Evolutionary conservation across 2,888 invertebrate genomes (phyloP), one percentile per base, ranked within the genome.

Genomic region (Campoplex capitator): DNA sequence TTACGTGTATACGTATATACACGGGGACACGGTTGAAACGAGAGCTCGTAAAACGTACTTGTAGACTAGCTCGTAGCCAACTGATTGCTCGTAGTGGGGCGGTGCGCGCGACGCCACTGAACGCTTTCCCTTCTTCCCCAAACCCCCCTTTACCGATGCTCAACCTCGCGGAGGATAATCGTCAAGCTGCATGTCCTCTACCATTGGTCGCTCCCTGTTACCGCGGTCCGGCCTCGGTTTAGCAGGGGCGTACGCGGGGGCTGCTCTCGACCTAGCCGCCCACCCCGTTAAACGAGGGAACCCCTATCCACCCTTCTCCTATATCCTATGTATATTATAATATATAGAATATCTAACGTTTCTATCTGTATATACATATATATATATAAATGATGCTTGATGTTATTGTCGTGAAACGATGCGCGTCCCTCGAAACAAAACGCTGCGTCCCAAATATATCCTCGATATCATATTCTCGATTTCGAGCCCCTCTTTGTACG

Each of bases 211-310:
- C 67, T 38, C 67, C 28, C 48, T 65, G 74, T 70, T 68, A 62
- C 70, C 75, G 74, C 84, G 88, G 88, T 73, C 88, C 90, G 90
- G 89, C 89, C 89, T 89, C 88, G 88, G 85, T 86, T 89, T 89
- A 85, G 88, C 92, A 92, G 92, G 92, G 93, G 93, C 93, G 93
- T 93, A 92, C 90, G 92, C 91, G 88, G 91, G 90, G 91, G 89
- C 89, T 88, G 88, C 91, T 81, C 83, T 75, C 23, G 71, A 48
- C 79, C 79, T 89, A 88, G 93, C 92, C 93, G 91, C 92, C 92
- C 92, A 92, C 92, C 92, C 92, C 90, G 91, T 91, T 71, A 8
- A 77, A 75, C 45, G 67, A 85, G 58, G 67, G 76, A 82, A 73
- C 81, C 84, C 77, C 65, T 38, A 45, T 51, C 83, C 81, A 87